Conservation (phyloP, 2,888 invertebrate species). For the Caenorhabditis sulstoni region DNA sequence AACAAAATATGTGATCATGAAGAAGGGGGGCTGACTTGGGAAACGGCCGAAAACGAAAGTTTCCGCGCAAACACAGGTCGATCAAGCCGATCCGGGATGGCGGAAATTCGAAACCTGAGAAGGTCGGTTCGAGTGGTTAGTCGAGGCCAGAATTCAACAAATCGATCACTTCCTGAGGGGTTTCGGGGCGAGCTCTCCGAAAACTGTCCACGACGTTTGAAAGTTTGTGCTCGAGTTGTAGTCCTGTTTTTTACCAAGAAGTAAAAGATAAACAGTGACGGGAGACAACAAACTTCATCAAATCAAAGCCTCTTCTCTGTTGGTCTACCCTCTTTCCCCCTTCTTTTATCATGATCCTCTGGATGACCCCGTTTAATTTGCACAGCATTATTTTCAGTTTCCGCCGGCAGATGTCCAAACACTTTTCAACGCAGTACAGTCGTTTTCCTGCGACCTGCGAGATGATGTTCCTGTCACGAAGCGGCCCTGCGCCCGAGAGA, state of each 20-base stretch:
- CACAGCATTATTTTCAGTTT: conserved; percentile 37
- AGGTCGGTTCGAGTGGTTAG: conserved; percentile 22
- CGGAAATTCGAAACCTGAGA: conserved; percentile 38
- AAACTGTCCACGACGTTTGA: not conserved
- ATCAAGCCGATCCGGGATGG: conserved; percentile 30
- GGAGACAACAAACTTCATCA: conserved; percentile 19
- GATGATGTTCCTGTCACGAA: conserved; percentile 47
- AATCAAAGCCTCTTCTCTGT: conserved; percentile 1
- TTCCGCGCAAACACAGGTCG: conserved; percentile 46
- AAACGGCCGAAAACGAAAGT: conserved; percentile 54
- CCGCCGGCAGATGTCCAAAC: conserved; percentile 27
- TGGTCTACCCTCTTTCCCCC: not conserved
- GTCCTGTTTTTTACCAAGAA: too few species aligned
- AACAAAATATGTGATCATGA: conserved; percentile 55
- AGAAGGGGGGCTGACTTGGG: conserved; percentile 20
- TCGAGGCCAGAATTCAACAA: conserved; percentile 26
- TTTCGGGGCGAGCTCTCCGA: too few species aligned
- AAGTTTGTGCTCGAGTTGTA: too few species aligned
- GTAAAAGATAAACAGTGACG: conserved; percentile 31
- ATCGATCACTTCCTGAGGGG: too few species aligned
- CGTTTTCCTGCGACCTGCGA: conserved; percentile 31
- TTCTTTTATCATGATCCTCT: conserved; percentile 24
- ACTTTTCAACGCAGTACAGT: conserved; percentile 13
- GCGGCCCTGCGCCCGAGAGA: conserved; percentile 18
- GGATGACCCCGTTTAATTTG: conserved; percentile 10